A percentile compares a stretch with the other conserved stretches of the same genome.
These are phyloP conservation scores for Drosophila melanosoma DNA, from an alignment of 2,888 invertebrate species.

Conservation along the genomic window DNA sequence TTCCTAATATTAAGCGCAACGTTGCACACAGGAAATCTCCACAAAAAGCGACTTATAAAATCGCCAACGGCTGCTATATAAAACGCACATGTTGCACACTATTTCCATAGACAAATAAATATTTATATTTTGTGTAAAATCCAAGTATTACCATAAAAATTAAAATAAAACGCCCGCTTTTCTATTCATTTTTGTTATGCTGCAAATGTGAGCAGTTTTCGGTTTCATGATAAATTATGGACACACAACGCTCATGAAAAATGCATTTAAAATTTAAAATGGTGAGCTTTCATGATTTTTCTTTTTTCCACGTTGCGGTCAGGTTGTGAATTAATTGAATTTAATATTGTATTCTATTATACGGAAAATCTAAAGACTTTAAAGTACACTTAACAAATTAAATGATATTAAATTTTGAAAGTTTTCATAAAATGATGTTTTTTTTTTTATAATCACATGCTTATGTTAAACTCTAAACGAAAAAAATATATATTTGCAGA, in stretches of 20 bases:
- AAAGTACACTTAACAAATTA: background rate
- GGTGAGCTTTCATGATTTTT: constrained; percentile 36
- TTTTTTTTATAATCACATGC: background rate
- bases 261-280: constrained; percentile 50
- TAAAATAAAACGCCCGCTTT: constrained; percentile 42
- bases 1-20: constrained; percentile 43
- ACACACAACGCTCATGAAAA: constrained; percentile 52
- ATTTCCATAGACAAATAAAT: background rate
- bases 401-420: background rate
- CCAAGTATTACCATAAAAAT: constrained; percentile 44
- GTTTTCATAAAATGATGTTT: background rate
- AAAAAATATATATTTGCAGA: background rate
- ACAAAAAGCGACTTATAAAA: constrained; percentile 40
- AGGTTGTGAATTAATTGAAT: constrained; percentile 25
- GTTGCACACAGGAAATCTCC: constrained; percentile 56
- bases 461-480: background rate
- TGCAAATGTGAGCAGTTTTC: constrained; percentile 14
- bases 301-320: constrained; percentile 27
- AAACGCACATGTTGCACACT: constrained; percentile 30
- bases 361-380: constrained; percentile 1
- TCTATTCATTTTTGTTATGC: constrained; percentile 18
- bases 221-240: constrained; percentile 37
- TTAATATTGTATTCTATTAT: constrained; percentile 1
- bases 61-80: constrained; percentile 52
- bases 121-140: constrained; percentile 2